Evolutionary conservation across 2,113 vertebrate genomes (phyloP).

Genomic region (Pan troglodytes): DNA sequence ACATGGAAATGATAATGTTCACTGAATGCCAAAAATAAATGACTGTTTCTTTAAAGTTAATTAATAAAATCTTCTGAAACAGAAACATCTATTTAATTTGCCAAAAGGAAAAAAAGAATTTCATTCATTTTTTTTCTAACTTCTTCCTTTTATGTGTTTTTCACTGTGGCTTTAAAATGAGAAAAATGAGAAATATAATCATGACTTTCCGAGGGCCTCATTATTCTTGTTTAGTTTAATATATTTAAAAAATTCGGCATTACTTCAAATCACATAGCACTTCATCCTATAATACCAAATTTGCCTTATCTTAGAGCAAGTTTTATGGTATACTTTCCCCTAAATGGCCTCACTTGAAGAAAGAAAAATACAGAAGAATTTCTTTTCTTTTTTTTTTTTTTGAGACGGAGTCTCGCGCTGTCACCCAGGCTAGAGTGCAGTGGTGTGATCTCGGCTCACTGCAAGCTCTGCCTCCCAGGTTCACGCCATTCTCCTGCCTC

Average conservation of each 20-base stretch:
- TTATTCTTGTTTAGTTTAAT: background rate
- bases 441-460: too few relatives aligned
- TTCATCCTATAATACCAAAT: background rate
- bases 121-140: background rate
- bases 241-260: background rate
- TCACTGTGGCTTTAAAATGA: background rate
- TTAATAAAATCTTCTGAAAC: conserved; percentile 13
- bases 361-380: background rate
- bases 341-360: conserved; percentile 15
- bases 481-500: too few relatives aligned
- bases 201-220: background rate
- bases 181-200: background rate
- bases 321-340: conserved; percentile 20
- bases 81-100: background rate
- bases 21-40: background rate
- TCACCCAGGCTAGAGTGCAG: too few relatives aligned
- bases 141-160: background rate
- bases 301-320: conserved; percentile 40
- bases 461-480: too few relatives aligned
- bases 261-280: conserved; percentile 8
- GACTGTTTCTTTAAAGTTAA: background rate
- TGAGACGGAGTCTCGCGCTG: too few relatives aligned
- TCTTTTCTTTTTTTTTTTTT: background rate
- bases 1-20: background rate
- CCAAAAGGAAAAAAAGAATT: background rate